phyloP scores from a whole-genome alignment of 2,888 invertebrate species.

The Harpalus rufipes region DNA sequence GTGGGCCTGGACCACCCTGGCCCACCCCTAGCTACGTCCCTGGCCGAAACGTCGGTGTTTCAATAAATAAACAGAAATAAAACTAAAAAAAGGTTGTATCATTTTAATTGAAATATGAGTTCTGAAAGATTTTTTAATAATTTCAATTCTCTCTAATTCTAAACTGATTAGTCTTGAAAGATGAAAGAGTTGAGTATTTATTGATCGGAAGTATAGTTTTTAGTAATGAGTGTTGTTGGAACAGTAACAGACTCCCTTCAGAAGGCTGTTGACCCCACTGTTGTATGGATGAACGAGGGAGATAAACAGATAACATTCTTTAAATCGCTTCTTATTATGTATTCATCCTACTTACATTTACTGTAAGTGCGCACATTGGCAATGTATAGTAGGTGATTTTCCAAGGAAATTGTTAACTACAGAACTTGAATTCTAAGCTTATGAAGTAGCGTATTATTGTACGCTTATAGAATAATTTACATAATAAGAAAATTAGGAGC shows the following conservation, averaged over 20 bases:
- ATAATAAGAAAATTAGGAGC: too few species aligned
- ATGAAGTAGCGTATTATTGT: too few species aligned
- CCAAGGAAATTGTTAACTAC: background rate
- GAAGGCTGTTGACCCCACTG: conserved; percentile 45
- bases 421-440: background rate
- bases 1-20: too few species aligned
- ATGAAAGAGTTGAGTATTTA: conserved; percentile 11
- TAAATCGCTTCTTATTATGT: conserved; percentile 45
- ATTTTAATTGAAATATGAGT: too few species aligned
- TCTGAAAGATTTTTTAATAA: too few species aligned
- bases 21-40: too few species aligned
- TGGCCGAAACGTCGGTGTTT: too few species aligned
- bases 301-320: conserved; percentile 53
- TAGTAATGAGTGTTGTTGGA: conserved; percentile 8
- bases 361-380: background rate
- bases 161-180: background rate
- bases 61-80: too few species aligned
- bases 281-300: conserved; percentile 45
- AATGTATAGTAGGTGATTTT: background rate
- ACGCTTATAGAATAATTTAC: too few species aligned
- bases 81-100: too few species aligned
- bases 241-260: conserved; percentile 39
- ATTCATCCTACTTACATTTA: conserved; percentile 24
- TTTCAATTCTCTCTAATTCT: background rate
- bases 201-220: conserved; percentile 39